Base-by-base conservation (phyloP, 2,888 invertebrate genomes). In the Polia nebulosa region DNA sequence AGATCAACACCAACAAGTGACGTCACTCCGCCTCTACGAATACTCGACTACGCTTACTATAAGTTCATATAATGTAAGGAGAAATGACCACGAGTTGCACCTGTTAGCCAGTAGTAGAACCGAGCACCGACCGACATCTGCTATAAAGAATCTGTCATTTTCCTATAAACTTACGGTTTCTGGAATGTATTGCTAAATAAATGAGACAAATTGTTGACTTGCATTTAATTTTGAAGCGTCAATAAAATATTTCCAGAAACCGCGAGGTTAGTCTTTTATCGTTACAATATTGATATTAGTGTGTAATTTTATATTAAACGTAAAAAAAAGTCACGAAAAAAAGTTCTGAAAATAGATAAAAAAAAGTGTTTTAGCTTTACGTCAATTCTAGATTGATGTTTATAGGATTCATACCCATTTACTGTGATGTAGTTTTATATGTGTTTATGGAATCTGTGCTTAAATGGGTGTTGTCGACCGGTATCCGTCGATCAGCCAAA, bases 361-460 rank as follows among this genome's bases (percentile, higher is more conserved):
- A 52, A 49, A 44, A 20, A 11, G 15, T 22, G 4, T 25, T 39
- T 58, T 58, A 73, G 9, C 47, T 32, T 27, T 49, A 52, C 27
- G 36, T 73, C 36, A 58, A 55, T 68, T 36, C 4, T 68, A 69
- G 62, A 62, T 73, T 68, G 63, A 41, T 70, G 58, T 53, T 49
- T 20, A 57, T 29, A 66, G 69, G 61, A 64, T 73, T 73, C 36
- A 57, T 72, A 80, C 41, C 72, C 39, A 65, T 76, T 68, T 70
- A 68, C 80, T 82, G 82, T 82, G 82, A 82, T 82, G 70, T 82
- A 80, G 74, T 63, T 64, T 67, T 70, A 70, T 67, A 55, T 78
- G 59, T 68, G 64, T 75, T 62, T 62, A n/a, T n/a, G n/a, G n/a
- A n/a, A n/a, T n/a, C n/a, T n/a, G n/a, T n/a, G n/a, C n/a, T n/a